Percentiles rank a stretch among this genome's conserved stretches.
Conservation (phyloP, 2,888 invertebrate species). For the Hemithea aestivaria region DNA sequence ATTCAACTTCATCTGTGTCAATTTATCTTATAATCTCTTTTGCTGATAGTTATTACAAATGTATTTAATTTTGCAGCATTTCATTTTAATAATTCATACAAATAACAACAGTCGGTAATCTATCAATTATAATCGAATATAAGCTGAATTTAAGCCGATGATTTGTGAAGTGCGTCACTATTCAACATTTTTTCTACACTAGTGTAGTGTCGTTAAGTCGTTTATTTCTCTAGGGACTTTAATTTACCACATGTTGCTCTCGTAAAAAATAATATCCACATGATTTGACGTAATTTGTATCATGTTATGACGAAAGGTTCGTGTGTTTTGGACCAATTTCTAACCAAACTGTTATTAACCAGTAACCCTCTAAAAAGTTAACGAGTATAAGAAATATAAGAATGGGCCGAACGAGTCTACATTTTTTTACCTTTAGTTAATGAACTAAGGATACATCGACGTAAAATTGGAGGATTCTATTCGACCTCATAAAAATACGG, state of each 20-base stretch:
- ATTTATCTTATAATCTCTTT: too few species aligned
- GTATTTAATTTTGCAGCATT: too few species aligned
- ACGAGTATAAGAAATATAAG: constrained; percentile 51
- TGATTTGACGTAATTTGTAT: constrained; percentile 72
- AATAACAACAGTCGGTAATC: too few species aligned
- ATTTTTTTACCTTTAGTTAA: constrained; percentile 31
- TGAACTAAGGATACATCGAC: constrained; percentile 32
- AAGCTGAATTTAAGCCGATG: constrained; percentile 49
- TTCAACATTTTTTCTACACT: constrained; percentile 51
- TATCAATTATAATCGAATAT: constrained; percentile 17
- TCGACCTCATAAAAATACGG: constrained; percentile 22
- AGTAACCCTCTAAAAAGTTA: constrained; percentile 63
- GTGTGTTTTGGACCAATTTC: constrained; percentile 69
- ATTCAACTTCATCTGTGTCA: too few species aligned
- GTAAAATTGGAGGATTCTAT: constrained; percentile 12
- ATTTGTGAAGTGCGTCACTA: constrained; percentile 58
- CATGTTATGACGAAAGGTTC: constrained; percentile 67
- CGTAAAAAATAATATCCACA: constrained; percentile 72
- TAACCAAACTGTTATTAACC: constrained; percentile 61
- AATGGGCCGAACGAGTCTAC: constrained; percentile 31
- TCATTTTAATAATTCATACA: too few species aligned
- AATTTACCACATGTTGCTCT: constrained; percentile 75
- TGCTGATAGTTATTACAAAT: too few species aligned
- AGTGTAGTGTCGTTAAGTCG: constrained; percentile 61
- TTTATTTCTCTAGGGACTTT: constrained; percentile 69